These are phyloP conservation scores for Pseudomyrmex cubaensis DNA, from an alignment of 1,140 invertebrate species.

Conservation along the genomic window DNA sequence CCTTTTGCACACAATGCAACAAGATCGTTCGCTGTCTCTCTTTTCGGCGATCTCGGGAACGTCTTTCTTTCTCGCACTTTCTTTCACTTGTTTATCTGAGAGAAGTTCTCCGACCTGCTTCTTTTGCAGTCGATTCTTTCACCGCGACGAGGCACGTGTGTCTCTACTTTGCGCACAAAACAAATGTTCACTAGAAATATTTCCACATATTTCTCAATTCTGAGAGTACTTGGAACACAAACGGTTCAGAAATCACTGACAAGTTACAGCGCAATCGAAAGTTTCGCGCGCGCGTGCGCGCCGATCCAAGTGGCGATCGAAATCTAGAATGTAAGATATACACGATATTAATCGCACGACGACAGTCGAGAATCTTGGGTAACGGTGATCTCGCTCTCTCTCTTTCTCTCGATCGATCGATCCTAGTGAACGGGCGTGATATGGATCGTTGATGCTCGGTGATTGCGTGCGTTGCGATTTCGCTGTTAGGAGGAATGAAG, in stretches of 20 bases:
- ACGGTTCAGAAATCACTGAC: not conserved
- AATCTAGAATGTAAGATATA: not conserved
- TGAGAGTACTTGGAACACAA: not conserved
- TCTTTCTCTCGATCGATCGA: slow-evolving; percentile 32
- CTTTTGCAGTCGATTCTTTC: not conserved
- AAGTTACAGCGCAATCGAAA: not conserved
- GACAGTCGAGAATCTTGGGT: slow-evolving; percentile 35
- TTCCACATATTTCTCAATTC: not conserved
- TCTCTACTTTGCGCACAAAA: not conserved
- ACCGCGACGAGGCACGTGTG: not conserved
- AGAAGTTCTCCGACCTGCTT: not conserved
- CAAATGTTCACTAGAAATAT: not conserved
- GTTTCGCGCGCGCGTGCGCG: not conserved
- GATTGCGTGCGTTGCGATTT: slow-evolving; percentile 37
- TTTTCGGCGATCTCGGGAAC: too few species aligned
- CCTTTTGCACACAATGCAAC: not conserved
- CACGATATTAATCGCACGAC: not conserved
- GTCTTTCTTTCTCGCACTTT: not conserved
- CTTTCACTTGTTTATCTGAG: not conserved
- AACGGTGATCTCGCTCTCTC: slow-evolving; percentile 26
- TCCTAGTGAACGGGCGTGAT: slow-evolving; percentile 43
- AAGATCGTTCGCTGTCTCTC: too few species aligned
- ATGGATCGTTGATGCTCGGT: slow-evolving; percentile 28
- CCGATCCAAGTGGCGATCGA: not conserved
- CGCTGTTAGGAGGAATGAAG: slow-evolving; percentile 28